Evolutionary conservation across 2,888 invertebrate genomes (phyloP).

Genomic region (Ametastegia equiseti): DNA sequence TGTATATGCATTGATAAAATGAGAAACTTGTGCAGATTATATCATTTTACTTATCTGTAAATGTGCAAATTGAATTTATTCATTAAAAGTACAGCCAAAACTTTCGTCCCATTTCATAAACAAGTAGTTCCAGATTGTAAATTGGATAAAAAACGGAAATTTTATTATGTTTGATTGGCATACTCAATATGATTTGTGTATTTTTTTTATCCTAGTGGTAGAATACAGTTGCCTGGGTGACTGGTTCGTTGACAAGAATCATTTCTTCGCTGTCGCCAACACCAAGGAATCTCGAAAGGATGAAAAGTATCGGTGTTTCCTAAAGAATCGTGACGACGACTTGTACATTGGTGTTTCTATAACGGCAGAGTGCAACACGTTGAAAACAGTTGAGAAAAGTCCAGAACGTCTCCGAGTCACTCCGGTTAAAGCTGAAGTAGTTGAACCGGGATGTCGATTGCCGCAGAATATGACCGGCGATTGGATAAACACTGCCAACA

Average conservation of each 20-base stretch:
- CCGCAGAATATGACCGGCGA: conserved; percentile 96
- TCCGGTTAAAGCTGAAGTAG: conserved; percentile 93
- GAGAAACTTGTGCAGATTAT: no score
- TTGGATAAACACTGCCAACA: conserved; percentile 98
- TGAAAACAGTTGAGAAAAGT: conserved; percentile 95
- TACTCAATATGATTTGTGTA: conserved; percentile 27
- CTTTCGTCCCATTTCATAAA: no score
- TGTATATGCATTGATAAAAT: no score
- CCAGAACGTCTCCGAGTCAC: conserved; percentile 92
- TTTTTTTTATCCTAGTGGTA: conserved; percentile 80
- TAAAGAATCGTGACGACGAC: conserved; percentile 96
- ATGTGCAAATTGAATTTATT: not conserved
- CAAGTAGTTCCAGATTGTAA: no score
- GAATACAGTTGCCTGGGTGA: conserved; percentile 96
- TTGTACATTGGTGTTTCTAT: conserved; percentile 94
- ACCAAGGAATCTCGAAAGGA: conserved; percentile 97
- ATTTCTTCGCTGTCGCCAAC: conserved; percentile 98
- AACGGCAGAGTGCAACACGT: conserved; percentile 93
- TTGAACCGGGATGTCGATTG: conserved; percentile 93
- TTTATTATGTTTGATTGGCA: conserved; percentile 42
- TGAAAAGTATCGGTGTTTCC: conserved; percentile 95
- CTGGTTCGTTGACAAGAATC: conserved; percentile 97
- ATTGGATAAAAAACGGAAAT: no score
- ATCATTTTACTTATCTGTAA: no score
- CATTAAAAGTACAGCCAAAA: not conserved